Evolutionary conservation across 2,113 vertebrate species (phyloP), one percentile per base, ranked within the genome.

Genomic region (Oreochromis tanganicae): DNA sequence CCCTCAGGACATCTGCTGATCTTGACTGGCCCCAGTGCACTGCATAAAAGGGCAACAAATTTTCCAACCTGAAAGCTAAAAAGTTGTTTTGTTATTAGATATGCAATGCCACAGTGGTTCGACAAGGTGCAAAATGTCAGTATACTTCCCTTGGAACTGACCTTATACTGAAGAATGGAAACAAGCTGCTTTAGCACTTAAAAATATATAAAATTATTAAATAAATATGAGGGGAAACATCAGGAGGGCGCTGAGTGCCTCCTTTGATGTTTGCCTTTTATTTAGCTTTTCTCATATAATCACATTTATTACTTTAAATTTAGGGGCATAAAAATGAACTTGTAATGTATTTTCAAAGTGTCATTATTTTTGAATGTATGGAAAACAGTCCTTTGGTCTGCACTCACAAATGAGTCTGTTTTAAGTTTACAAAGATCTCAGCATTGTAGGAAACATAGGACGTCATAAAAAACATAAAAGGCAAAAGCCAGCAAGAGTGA

Each of bases 1-100:
- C 87, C 46, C 92, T 90, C 84, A 55, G 87, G 87, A 89, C 87
- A 93, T 93, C 87, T 88, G 79, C 36, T 82, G 87, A 90, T 91
- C 89, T 89, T 88, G 88, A 91, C 91, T 89, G 81, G 84, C 85
- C 59, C 68, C 84, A 68, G 38, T 61, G 34, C 46, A 83, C 82
- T 63, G 52, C 50, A 71, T 83, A 80, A 89, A 85, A 90, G 71
- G 36, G 36, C 17, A 54, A 57, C 71, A 81, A 68, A 86, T 59
- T 88, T 87, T 83, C 50, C 11, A 71, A 48, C 55, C 24, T 78
- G 75, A 87, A 78, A 84, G 50, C 73, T 55, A 3, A 55, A 63
- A 87, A 79, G 34, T 75, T 79, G 73, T 78, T 88, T 68, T 86
- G 38, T 85, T 89, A 68, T 85, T 84, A 41, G 29, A 54, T 78